Evolutionary conservation across 1,140 invertebrate genomes (phyloP).

Genomic region (Eubasilissa regina): DNA sequence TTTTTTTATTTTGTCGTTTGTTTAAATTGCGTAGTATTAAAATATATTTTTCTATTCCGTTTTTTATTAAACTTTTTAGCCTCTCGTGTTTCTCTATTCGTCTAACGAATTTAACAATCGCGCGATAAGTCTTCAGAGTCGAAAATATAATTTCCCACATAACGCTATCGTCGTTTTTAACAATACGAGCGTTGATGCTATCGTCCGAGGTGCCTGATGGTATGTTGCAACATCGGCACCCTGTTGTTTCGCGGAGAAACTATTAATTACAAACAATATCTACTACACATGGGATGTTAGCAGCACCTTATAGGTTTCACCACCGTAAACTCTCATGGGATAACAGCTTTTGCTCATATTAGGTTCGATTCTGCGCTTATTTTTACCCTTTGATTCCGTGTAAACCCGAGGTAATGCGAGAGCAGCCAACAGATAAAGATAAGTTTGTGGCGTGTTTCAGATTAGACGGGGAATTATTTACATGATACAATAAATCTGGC

Average conservation of each 20-base stretch:
- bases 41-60: too few species aligned
- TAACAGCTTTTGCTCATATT: constrained; percentile 43
- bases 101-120: too few species aligned
- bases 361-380: constrained; percentile 36
- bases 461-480: constrained; percentile 57
- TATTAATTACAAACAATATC: constrained; percentile 45
- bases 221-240: constrained; percentile 31
- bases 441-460: constrained; percentile 53
- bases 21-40: too few species aligned
- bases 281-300: not conserved
- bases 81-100: too few species aligned
- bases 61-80: too few species aligned
- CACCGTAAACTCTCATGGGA: constrained; percentile 24
- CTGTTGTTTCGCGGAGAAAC: constrained; percentile 24
- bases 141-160: not conserved
- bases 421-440: constrained; percentile 49
- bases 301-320: constrained; percentile 2
- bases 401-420: constrained; percentile 40
- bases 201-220: constrained; percentile 32
- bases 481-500: constrained; percentile 55
- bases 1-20: too few species aligned
- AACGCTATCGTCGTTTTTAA: constrained; percentile 14
- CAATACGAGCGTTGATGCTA: constrained; percentile 24
- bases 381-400: constrained; percentile 29
- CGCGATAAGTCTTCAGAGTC: too few species aligned